A percentile compares a stretch with the other conserved stretches of the same genome.
Evolutionary conservation across 2,888 invertebrate genomes (phyloP).

Genomic region (Drosophila percnosoma): DNA sequence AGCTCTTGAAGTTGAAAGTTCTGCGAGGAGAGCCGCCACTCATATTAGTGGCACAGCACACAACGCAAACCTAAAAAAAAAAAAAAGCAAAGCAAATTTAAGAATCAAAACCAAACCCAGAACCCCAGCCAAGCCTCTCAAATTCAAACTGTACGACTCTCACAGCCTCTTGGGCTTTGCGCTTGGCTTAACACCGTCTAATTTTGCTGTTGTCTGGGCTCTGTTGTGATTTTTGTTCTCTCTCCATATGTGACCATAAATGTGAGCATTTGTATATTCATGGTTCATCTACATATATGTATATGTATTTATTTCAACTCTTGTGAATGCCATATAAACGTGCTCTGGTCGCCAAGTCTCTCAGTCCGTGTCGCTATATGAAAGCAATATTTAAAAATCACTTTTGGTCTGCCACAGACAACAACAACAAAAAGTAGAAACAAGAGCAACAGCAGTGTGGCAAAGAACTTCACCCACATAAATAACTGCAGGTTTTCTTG

Average conservation of each 20-base stretch:
- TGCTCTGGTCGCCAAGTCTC: slow-evolving; percentile 8
- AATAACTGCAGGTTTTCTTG: slow-evolving; percentile 41
- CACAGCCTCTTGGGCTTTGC: slow-evolving; percentile 23
- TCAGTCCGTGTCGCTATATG: slow-evolving; percentile 3
- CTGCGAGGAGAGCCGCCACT: slow-evolving; percentile 49
- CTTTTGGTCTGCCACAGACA: slow-evolving; percentile 47
- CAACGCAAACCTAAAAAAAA: not conserved
- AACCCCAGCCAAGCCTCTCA: slow-evolving; percentile 46
- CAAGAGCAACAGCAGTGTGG: slow-evolving; percentile 24
- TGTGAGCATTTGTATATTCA: slow-evolving; percentile 31
- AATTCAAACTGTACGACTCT: slow-evolving; percentile 37
- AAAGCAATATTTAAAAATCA: slow-evolving; percentile 53
- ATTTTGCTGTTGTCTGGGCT: slow-evolving; percentile 8
- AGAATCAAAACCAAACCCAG: slow-evolving; percentile 32
- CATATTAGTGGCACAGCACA: slow-evolving; percentile 60
- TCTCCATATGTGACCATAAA: slow-evolving; percentile 31
- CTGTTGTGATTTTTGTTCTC: slow-evolving; percentile 36
- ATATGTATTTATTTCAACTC: slow-evolving; percentile 19
- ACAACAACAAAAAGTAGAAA: slow-evolving; percentile 14
- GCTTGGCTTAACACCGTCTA: slow-evolving; percentile 20
- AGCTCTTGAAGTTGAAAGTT: slow-evolving; percentile 8
- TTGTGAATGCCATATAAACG: slow-evolving; percentile 28
- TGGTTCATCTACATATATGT: slow-evolving; percentile 4
- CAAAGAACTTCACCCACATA: slow-evolving; percentile 70
- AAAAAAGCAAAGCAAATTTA: slow-evolving; percentile 38